Conservation (phyloP, 2,888 invertebrate genomes). For the Blera fallax region DNA sequence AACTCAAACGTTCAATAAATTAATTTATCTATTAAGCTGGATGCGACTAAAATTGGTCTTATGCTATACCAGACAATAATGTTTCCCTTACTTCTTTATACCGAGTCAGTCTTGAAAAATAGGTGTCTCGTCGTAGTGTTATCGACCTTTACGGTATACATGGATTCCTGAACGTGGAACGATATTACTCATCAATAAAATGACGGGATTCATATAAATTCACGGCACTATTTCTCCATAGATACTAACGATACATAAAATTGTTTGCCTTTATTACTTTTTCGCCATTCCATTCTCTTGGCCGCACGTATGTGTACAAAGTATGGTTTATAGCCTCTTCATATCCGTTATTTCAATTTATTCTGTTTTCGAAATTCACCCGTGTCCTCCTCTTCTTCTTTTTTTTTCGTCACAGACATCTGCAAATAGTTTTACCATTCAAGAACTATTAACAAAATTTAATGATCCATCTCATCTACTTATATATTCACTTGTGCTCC, state of each 20-base stretch:
- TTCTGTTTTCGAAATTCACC: background rate
- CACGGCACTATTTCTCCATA: background rate
- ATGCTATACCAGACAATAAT: too few species aligned
- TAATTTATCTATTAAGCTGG: too few species aligned
- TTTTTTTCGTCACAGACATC: background rate
- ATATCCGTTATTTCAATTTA: background rate
- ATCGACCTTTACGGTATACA: too few species aligned
- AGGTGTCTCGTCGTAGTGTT: too few species aligned
- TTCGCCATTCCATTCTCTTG: background rate
- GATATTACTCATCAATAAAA: too few species aligned
- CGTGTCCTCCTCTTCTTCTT: background rate
- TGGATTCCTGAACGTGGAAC: too few species aligned
- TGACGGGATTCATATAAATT: background rate
- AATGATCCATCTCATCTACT: conserved; percentile 21
- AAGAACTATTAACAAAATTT: conserved; percentile 17
- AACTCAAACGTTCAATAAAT: too few species aligned
- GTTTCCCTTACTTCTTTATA: too few species aligned
- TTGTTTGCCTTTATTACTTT: background rate
- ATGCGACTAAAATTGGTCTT: too few species aligned
- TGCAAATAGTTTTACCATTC: background rate
- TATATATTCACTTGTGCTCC: conserved; percentile 10
- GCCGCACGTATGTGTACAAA: background rate
- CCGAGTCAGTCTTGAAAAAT: too few species aligned
- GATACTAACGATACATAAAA: background rate
- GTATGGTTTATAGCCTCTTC: background rate